Conservation (phyloP, 2,888 invertebrate species). For the Spilarctia lutea region DNA sequence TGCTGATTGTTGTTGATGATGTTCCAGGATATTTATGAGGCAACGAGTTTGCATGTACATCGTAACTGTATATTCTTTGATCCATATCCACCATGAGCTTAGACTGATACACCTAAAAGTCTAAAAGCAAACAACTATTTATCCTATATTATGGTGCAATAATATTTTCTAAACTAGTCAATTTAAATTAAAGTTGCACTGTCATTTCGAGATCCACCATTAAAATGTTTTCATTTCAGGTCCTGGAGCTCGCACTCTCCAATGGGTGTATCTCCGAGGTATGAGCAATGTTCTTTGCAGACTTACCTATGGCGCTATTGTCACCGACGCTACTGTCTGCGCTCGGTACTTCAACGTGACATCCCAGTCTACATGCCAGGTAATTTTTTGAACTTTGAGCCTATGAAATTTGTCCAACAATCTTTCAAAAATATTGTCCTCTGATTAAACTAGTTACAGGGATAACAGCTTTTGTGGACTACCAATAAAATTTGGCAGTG, state of each 20-base stretch:
- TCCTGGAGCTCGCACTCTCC: slow-evolving; percentile 57
- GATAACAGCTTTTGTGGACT: no score
- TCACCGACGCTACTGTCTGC: slow-evolving; percentile 70
- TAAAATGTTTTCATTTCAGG: slow-evolving; percentile 50
- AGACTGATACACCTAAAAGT: no score
- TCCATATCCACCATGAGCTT: not conserved
- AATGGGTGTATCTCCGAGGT: slow-evolving; percentile 75
- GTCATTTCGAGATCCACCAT: no score
- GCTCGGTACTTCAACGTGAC: slow-evolving; percentile 76
- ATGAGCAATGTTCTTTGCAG: slow-evolving; percentile 63
- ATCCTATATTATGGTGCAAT: no score
- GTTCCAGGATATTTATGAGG: not conserved
- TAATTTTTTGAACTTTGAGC: slow-evolving; percentile 29
- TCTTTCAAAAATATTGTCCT: not conserved
- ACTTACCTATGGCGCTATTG: slow-evolving; percentile 57
- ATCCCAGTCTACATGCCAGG: slow-evolving; percentile 78
- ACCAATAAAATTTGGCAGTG: not conserved
- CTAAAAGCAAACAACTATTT: no score
- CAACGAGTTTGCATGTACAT: not conserved
- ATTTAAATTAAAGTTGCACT: no score
- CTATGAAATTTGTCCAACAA: not conserved
- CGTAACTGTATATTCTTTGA: not conserved
- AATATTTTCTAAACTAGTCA: not conserved
- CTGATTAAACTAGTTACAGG: no score
- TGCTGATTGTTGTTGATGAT: not conserved